Conservation (phyloP, 2,797 vertebrate species). For the Artibeus jamaicensis region DNA sequence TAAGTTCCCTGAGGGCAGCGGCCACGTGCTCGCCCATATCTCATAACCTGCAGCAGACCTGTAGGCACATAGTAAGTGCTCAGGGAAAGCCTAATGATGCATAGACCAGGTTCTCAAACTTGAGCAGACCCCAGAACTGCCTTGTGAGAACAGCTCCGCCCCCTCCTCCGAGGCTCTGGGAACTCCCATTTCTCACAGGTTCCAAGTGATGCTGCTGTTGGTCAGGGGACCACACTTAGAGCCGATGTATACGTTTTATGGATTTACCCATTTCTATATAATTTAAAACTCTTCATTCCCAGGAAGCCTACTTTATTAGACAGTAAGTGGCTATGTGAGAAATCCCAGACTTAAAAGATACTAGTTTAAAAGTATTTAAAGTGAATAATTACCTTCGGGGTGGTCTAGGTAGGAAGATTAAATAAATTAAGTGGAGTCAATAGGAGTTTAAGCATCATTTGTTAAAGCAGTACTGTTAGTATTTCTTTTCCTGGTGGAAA, state of each 20-base stretch:
- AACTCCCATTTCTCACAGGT: not conserved
- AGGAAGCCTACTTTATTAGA: constrained; percentile 71
- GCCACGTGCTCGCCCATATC: accelerated
- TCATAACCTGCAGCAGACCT: not conserved
- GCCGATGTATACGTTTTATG: not conserved
- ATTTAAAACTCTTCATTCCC: constrained; percentile 64
- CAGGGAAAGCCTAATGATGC: not conserved
- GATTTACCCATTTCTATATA: constrained; percentile 42
- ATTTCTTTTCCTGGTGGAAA: constrained; percentile 81
- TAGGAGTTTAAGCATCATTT: constrained; percentile 79
- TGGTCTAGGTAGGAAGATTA: constrained; percentile 79
- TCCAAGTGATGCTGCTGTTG: not conserved
- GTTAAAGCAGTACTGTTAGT: constrained; percentile 75
- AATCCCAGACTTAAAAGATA: constrained; percentile 77
- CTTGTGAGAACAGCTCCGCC: not conserved
- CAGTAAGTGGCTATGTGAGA: constrained; percentile 72
- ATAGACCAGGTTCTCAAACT: not conserved
- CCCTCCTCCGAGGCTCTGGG: not conserved
- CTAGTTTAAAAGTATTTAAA: constrained; percentile 79
- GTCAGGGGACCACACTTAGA: not conserved
- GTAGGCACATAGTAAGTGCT: not conserved
- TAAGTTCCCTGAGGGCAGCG: not conserved
- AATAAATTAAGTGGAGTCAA: constrained; percentile 79
- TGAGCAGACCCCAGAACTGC: not conserved
- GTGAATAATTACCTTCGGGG: constrained; percentile 79